Conservation (phyloP, 2,888 invertebrate genomes). For the Drosophila greeni region DNA sequence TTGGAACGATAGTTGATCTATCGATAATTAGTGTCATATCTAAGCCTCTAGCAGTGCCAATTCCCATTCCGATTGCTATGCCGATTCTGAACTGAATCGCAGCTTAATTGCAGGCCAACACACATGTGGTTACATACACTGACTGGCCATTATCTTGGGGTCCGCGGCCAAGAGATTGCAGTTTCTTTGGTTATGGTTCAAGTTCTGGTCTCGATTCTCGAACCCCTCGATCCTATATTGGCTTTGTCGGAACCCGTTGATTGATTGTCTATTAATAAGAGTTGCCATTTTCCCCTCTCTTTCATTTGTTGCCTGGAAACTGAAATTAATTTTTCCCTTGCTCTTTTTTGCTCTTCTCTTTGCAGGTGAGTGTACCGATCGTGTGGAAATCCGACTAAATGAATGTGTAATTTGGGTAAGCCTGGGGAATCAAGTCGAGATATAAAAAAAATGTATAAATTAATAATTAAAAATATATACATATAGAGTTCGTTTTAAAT, state of each 20-base stretch:
- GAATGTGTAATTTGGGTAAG: constrained; percentile 30
- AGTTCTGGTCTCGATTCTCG: constrained; percentile 1
- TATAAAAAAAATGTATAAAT: too few relatives aligned
- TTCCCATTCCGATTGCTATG: constrained; percentile 24
- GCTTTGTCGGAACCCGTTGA: constrained; percentile 58
- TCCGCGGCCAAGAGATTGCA: constrained; percentile 14
- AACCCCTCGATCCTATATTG: constrained; percentile 31
- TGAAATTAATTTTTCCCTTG: constrained; percentile 19
- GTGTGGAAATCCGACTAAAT: constrained; percentile 11
- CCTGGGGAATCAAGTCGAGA: constrained; percentile 6
- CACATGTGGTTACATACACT: constrained; percentile 23
- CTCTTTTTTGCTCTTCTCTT: constrained; percentile 12
- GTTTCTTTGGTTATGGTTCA: constrained; percentile 19
- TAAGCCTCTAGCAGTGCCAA: neutral
- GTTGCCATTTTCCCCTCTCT: constrained; percentile 20
- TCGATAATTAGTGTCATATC: constrained; percentile 1
- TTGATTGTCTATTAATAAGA: constrained; percentile 57
- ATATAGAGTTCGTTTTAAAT: too few relatives aligned
- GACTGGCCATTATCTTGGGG: constrained; percentile 27
- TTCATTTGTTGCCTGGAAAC: constrained; percentile 13
- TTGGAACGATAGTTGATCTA: constrained; percentile 17
- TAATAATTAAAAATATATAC: too few relatives aligned
- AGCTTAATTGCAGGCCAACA: constrained; percentile 40
- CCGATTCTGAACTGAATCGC: constrained; percentile 40
- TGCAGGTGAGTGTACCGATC: constrained; percentile 52